Evolutionary conservation across 2,888 invertebrate species (phyloP).

Genomic region (Drosophila nigricruria): DNA sequence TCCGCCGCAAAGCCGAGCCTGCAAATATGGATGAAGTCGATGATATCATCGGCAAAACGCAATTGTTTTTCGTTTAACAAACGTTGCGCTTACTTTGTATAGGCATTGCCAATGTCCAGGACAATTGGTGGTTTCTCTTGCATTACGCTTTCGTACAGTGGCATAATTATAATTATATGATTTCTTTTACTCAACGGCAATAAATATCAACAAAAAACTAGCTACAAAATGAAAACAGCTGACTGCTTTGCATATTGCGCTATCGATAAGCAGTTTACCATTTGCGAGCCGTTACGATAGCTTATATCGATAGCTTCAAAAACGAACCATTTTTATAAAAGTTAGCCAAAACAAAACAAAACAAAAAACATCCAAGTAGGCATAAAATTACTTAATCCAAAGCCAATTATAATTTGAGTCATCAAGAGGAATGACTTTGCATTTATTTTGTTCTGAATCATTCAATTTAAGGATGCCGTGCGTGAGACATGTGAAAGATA

Average conservation of each 20-base stretch:
- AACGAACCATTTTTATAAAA: too few relatives aligned
- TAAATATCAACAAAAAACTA: constrained; percentile 13
- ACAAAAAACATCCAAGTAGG: too few relatives aligned
- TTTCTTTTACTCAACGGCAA: background rate
- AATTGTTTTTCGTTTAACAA: background rate
- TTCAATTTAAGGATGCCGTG: too few relatives aligned
- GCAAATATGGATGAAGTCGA: constrained; percentile 56
- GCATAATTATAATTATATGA: constrained; percentile 86
- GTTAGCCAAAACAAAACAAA: too few relatives aligned
- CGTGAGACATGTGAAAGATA: too few relatives aligned
- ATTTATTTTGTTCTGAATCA: too few relatives aligned
- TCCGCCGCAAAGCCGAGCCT: constrained; percentile 98
- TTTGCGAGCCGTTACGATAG: background rate
- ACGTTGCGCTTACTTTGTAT: constrained; percentile 92
- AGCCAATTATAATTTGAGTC: too few relatives aligned
- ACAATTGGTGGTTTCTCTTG: constrained; percentile 96
- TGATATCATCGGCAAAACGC: constrained; percentile 58
- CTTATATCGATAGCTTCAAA: constrained; percentile 14
- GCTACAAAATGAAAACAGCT: constrained; percentile 24
- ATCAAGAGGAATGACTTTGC: too few relatives aligned
- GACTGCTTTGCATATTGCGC: constrained; percentile 4
- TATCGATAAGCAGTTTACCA: constrained; percentile 9
- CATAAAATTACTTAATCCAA: too few relatives aligned
- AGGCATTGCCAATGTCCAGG: constrained; percentile 95
- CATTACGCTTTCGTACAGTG: constrained; percentile 92